Percentiles rank a stretch among this genome's conserved stretches.
Evolutionary conservation across 2,888 invertebrate species (phyloP).

Genomic region (Stenodema calcarata): DNA sequence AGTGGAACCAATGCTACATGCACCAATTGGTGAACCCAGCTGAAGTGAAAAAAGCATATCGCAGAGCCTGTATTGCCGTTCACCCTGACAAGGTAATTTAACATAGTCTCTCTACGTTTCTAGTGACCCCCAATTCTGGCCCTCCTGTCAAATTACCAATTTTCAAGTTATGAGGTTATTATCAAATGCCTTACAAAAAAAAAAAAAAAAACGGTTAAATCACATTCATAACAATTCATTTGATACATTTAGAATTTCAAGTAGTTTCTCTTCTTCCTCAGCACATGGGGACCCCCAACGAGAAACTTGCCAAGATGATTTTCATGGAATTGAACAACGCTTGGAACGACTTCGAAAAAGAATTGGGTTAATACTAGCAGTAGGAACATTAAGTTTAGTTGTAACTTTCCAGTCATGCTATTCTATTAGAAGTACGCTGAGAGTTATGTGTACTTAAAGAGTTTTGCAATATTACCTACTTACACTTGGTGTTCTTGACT

Average conservation of each 20-base stretch:
- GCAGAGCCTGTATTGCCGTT: conserved; percentile 94
- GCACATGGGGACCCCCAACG: conserved; percentile 92
- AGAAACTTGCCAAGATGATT: conserved; percentile 92
- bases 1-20: conserved; percentile 95
- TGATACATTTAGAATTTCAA: no score
- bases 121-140: not conserved
- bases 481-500: not conserved
- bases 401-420: not conserved
- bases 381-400: not conserved
- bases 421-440: conserved; percentile 3
- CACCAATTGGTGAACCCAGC: conserved; percentile 87
- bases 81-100: conserved; percentile 95
- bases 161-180: no score
- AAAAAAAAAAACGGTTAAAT: no score
- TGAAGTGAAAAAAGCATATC: conserved; percentile 95
- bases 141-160: no score
- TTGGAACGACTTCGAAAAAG: conserved; percentile 95
- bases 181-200: no score
- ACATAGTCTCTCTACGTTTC: not conserved
- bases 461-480: not conserved
- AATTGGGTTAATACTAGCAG: conserved; percentile 60
- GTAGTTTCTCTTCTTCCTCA: conserved; percentile 63
- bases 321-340: conserved; percentile 99
- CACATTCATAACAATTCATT: no score
- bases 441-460: conserved; percentile 29